phyloP scores from a whole-genome alignment of 1,140 invertebrate species.

The Halesus radiatus region DNA sequence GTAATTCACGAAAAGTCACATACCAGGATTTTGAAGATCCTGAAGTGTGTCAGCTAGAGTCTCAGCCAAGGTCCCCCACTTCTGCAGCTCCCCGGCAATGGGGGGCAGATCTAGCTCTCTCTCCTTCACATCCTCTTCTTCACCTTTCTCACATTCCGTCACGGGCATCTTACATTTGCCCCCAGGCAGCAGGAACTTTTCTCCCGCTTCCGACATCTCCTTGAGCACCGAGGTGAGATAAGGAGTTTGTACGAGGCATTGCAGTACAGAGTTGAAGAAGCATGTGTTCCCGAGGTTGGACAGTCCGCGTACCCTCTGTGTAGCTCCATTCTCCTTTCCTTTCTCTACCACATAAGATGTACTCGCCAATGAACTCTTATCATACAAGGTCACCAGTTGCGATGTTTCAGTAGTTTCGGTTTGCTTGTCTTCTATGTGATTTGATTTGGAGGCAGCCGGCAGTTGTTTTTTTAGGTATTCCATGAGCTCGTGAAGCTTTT shows the following conservation, averaged over 20 bases:
- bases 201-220: slow-evolving; percentile 77
- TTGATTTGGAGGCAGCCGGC: background rate
- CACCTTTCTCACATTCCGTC: slow-evolving; percentile 52
- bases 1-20: background rate
- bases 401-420: background rate
- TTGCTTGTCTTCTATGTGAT: slow-evolving; percentile 22
- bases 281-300: slow-evolving; percentile 95
- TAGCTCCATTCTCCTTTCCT: background rate
- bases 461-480: slow-evolving; percentile 75
- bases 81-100: slow-evolving; percentile 77
- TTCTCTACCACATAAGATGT: background rate
- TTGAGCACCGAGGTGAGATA: slow-evolving; percentile 82
- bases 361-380: background rate
- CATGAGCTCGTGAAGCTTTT: slow-evolving; percentile 76
- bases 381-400: background rate
- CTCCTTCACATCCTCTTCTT: slow-evolving; percentile 60
- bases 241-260: slow-evolving; percentile 90
- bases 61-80: slow-evolving; percentile 80
- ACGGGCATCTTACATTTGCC: slow-evolving; percentile 70
- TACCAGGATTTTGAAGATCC: slow-evolving; percentile 75
- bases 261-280: slow-evolving; percentile 96
- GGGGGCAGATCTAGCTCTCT: slow-evolving; percentile 71
- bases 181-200: slow-evolving; percentile 79
- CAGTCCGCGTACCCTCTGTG: slow-evolving; percentile 75
- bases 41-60: slow-evolving; percentile 78